Evolutionary conservation across 2,113 vertebrate genomes (phyloP).

Genomic region (Tursiops truncatus): DNA sequence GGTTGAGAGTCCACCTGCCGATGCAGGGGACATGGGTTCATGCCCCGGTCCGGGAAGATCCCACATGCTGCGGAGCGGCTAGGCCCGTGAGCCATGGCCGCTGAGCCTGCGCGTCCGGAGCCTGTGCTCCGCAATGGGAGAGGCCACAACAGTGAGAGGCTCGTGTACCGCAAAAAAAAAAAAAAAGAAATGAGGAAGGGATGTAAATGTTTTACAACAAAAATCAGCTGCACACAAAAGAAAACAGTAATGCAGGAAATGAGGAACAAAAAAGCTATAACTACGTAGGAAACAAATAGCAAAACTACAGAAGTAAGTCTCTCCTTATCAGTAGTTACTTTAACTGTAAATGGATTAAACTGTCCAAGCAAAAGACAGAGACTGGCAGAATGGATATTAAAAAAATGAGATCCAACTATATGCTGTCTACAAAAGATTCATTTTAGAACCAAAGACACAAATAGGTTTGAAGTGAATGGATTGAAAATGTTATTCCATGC

Average conservation of each 20-base stretch:
- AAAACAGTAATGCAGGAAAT: background rate
- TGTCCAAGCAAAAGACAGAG: background rate
- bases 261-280: background rate
- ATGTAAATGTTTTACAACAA: background rate
- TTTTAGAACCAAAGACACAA: background rate
- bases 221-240: background rate
- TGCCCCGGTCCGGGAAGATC: too few relatives aligned
- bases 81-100: too few relatives aligned
- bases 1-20: too few relatives aligned
- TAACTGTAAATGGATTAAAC: background rate
- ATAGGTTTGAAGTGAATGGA: background rate
- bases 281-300: background rate
- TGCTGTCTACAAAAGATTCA: background rate
- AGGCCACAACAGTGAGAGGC: too few relatives aligned
- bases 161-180: too few relatives aligned
- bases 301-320: background rate
- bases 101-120: too few relatives aligned
- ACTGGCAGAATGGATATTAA: background rate
- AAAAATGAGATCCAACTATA: background rate
- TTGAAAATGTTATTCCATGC: background rate
- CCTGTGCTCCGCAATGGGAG: too few relatives aligned
- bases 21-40: too few relatives aligned
- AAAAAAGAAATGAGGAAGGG: background rate
- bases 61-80: too few relatives aligned
- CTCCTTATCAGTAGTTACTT: background rate